Percentiles rank a stretch among this genome's conserved stretches.
Conservation (phyloP, 2,797 vertebrate genomes). For the Mormyrus proboscirostris region DNA sequence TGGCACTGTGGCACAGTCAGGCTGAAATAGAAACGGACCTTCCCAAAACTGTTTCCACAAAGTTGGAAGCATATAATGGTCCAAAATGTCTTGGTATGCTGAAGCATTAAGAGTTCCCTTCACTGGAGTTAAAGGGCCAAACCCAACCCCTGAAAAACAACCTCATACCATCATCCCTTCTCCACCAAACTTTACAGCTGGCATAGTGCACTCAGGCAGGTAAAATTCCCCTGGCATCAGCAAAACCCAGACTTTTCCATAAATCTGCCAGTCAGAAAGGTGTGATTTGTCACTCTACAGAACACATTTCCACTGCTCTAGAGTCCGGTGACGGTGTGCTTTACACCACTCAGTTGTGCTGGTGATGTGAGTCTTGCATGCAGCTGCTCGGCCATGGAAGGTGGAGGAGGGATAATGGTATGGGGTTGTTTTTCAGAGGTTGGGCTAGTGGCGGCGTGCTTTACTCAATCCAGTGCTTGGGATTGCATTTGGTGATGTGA, state of each 20-base stretch:
- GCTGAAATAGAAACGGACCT: too few species aligned
- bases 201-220: not conserved
- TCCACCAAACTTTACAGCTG: not conserved
- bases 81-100: not conserved
- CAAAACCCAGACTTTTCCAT: not conserved
- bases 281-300: not conserved
- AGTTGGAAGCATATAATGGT: not conserved
- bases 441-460: not conserved
- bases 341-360: not conserved
- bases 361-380: not conserved
- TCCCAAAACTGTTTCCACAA: too few species aligned
- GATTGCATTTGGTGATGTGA: not conserved
- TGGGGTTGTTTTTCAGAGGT: not conserved
- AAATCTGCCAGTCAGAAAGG: not conserved
- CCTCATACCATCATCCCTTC: not conserved
- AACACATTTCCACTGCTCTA: not conserved
- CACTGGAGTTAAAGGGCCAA: not conserved
- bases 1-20: too few species aligned
- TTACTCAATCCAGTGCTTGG: not conserved
- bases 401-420: not conserved
- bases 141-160: not conserved
- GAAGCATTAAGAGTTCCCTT: not conserved
- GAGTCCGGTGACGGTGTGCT: not conserved
- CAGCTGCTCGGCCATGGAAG: not conserved
- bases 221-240: not conserved